These are phyloP conservation scores for Lepilemur ruficaudatus DNA, from an alignment of 2,797 vertebrate genomes.

Conservation along the genomic window DNA sequence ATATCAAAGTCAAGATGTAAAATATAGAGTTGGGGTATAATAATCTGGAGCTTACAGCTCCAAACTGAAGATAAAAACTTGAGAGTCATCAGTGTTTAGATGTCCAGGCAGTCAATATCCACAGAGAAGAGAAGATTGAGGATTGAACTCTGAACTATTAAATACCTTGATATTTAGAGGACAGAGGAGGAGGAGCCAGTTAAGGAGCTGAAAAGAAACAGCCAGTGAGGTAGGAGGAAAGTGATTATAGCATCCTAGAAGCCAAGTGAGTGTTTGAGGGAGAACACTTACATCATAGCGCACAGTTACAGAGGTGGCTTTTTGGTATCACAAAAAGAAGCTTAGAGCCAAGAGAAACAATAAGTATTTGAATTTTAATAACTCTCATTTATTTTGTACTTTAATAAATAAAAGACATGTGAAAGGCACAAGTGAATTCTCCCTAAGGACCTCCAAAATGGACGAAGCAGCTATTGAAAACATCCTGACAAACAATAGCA, in stretches of 20 bases:
- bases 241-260: background rate
- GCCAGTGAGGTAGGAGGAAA: background rate
- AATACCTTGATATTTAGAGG: background rate
- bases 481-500: background rate
- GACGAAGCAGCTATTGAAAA: background rate
- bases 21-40: background rate
- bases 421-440: background rate
- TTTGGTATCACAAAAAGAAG: background rate
- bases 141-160: background rate
- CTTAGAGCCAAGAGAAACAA: background rate
- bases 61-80: background rate
- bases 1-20: background rate
- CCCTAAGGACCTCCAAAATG: background rate
- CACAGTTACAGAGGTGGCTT: background rate
- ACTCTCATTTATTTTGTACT: background rate
- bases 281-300: background rate
- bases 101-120: background rate
- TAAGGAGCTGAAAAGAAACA: background rate
- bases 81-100: background rate
- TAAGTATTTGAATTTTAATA: background rate
- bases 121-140: background rate
- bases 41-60: background rate
- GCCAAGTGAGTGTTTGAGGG: background rate
- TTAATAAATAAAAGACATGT: background rate
- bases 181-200: background rate